Base-by-base conservation (phyloP, 2,113 vertebrate species). In the Tringa solitaria region DNA sequence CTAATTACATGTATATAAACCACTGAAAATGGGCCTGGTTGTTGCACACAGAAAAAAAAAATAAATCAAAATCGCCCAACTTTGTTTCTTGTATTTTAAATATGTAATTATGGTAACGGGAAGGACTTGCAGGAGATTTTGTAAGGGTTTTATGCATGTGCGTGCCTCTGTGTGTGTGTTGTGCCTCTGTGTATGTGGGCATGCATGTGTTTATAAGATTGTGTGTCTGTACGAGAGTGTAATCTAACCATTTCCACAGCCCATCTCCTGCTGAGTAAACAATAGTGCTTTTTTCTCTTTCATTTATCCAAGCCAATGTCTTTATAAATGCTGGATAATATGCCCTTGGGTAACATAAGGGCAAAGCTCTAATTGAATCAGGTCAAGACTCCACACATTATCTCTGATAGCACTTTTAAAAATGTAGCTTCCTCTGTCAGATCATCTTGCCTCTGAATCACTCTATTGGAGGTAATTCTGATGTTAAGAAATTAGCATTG, bases 1-100 rank as follows among this genome's bases (percentile, higher is more conserved):
- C 96, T 98, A 98, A 98, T 98, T 98, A 98, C 95, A 96, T 97
- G 95, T 96, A 93, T 94, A 94, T 97, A 97, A 98, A 92, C 81
- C 94, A 96, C 83, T 6, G 41, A 95, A 97, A 97, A 96, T 63
- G 81, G 85, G 82, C 41, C 90, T 3, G 24, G 91, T 88, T 95
- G 87, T 94, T 97, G 67, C 39, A 85, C 35, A 86, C 12, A 87
- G 89, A 95, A 61, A 63, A 73, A 65, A 93, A 97, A 84, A 94
- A 93, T 69, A 91, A 86, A 77, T 96, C 39, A 57, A 89, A 89
- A 95, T 90, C 51, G 23, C 54, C 78, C 73, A 83, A 88, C 77
- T 97, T 91, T 76, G 32, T 90, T 69, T 81, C 80, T 95, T 57
- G 6, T 89, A 86, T 96, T 97, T 93, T 89, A 97, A 96, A 90